These are phyloP conservation scores for Dysdera silvatica DNA, from an alignment of 1,140 invertebrate species.

Conservation along the genomic window DNA sequence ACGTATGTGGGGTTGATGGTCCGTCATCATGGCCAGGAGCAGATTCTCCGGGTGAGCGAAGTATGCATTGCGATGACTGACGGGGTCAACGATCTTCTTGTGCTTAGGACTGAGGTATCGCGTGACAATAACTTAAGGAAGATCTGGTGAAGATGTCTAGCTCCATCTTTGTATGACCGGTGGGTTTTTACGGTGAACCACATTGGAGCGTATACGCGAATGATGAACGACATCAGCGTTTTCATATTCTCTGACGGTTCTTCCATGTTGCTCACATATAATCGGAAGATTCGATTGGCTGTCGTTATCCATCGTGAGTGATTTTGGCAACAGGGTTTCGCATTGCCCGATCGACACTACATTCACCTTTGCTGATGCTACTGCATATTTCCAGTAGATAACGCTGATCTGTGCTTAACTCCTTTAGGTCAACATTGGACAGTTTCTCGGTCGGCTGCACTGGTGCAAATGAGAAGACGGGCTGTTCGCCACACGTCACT, in stretches of 20 bases:
- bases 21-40: neutral
- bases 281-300: neutral
- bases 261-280: neutral
- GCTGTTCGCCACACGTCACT: no score
- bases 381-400: no score
- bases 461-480: no score
- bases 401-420: no score
- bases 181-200: neutral
- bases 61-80: neutral
- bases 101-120: neutral
- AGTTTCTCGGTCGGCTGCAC: no score
- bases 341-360: no score
- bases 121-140: no score
- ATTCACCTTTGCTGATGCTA: no score
- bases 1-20: neutral
- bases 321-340: no score
- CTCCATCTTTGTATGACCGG: neutral
- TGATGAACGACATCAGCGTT: neutral
- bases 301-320: neutral
- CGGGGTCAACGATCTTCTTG: neutral
- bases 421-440: no score
- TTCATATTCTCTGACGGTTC: neutral
- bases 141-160: neutral
- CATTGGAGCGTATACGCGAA: neutral
- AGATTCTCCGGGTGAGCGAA: no score